These are phyloP conservation scores for Agrypnus murinus DNA, from an alignment of 2,888 invertebrate species.

Conservation along the genomic window DNA sequence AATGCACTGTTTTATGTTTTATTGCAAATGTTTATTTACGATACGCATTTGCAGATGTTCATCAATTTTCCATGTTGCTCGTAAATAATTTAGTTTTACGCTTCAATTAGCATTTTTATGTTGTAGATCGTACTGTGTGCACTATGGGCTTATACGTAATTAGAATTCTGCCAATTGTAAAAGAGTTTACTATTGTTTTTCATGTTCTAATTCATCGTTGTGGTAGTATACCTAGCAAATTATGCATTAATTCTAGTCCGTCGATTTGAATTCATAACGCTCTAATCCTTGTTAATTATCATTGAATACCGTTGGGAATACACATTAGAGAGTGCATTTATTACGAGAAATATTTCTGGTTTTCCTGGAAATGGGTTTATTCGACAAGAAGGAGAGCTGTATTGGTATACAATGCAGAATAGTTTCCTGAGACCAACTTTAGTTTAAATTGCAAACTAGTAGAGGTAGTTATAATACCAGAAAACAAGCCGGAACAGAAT, in stretches of 20 bases:
- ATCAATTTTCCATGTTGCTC: not conserved
- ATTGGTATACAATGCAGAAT: not conserved
- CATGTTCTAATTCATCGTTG: not conserved
- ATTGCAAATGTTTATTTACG: constrained; percentile 29
- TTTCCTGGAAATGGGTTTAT: not conserved
- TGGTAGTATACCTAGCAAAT: not conserved
- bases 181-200: not conserved
- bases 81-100: constrained; percentile 5
- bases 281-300: constrained; percentile 8
- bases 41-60: constrained; percentile 17
- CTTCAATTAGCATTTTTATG: not conserved
- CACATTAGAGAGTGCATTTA: constrained; percentile 1
- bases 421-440: constrained; percentile 6
- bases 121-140: not conserved
- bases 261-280: not conserved
- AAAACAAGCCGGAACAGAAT: constrained; percentile 23
- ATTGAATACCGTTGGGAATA: not conserved
- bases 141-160: not conserved
- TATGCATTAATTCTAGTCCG: not conserved
- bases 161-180: not conserved
- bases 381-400: not conserved
- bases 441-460: constrained; percentile 37
- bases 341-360: constrained; percentile 19
- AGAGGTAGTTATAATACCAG: constrained; percentile 9
- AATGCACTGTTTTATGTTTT: constrained; percentile 37